These are phyloP conservation scores for Drosophila anomelani DNA, from an alignment of 2,888 invertebrate genomes.

Conservation along the genomic window DNA sequence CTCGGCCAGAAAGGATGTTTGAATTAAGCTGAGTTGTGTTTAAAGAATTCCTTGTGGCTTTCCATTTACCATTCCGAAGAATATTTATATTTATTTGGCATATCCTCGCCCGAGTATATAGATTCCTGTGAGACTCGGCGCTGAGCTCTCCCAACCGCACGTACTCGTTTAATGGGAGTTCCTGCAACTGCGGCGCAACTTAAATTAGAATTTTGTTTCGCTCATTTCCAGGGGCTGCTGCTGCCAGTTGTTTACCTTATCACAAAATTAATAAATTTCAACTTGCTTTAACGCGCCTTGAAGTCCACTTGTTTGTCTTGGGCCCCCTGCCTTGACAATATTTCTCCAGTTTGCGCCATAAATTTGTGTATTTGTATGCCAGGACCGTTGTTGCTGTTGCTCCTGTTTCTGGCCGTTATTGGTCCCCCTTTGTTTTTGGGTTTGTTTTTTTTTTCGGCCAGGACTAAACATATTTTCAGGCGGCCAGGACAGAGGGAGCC, in stretches of 20 bases:
- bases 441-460: constrained; percentile 36
- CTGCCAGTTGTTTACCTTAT: constrained; percentile 75
- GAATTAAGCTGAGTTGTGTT: background rate
- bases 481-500: constrained; percentile 57
- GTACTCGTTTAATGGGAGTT: constrained; percentile 63
- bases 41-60: background rate
- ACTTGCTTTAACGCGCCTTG: constrained; percentile 74
- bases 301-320: constrained; percentile 66
- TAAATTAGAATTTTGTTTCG: constrained; percentile 74
- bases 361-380: constrained; percentile 76
- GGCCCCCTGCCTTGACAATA: constrained; percentile 61
- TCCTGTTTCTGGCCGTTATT: constrained; percentile 51
- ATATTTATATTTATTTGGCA: constrained; percentile 2
- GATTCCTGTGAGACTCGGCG: constrained; percentile 7
- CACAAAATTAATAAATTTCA: constrained; percentile 78
- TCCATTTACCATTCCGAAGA: background rate
- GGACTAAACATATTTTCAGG: constrained; percentile 72
- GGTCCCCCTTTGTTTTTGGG: constrained; percentile 42
- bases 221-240: constrained; percentile 20
- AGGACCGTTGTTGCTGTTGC: constrained; percentile 39
- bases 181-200: constrained; percentile 66
- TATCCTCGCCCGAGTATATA: constrained; percentile 1
- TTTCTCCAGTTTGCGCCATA: constrained; percentile 77
- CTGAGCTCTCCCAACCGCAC: constrained; percentile 23
- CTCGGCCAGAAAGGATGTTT: background rate